These are phyloP conservation scores for Grallaria varia DNA, from an alignment of 2,113 vertebrate species.

Conservation along the genomic window DNA sequence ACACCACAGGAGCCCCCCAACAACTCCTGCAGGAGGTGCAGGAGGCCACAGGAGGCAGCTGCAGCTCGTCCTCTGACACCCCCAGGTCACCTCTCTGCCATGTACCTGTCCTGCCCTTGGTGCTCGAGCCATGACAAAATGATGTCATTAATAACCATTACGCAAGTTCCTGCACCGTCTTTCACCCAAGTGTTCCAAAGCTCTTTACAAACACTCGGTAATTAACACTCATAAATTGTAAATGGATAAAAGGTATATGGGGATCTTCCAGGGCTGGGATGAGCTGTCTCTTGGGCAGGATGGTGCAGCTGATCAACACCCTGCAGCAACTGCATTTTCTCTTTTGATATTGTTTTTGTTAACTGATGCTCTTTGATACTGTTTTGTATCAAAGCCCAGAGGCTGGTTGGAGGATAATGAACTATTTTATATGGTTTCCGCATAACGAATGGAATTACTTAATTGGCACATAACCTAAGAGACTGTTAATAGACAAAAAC, in stretches of 20 bases:
- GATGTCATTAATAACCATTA: neutral
- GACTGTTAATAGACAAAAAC: neutral
- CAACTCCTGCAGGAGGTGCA: neutral
- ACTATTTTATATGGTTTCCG: neutral
- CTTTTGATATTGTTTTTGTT: neutral
- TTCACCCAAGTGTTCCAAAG: neutral
- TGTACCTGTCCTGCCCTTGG: neutral
- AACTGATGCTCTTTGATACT: neutral
- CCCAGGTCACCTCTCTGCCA: neutral
- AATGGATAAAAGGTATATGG: neutral
- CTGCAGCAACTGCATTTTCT: neutral
- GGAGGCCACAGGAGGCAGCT: neutral
- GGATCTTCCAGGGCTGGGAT: neutral
- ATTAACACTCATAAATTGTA: conserved; percentile 30
- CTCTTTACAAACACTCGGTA: neutral
- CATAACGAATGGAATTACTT: conserved; percentile 16
- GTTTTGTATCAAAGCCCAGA: neutral
- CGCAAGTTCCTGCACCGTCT: neutral
- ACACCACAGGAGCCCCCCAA: fast-evolving
- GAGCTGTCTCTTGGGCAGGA: neutral
- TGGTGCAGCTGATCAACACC: neutral
- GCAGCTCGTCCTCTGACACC: neutral
- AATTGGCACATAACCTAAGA: neutral
- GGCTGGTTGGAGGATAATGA: conserved; percentile 13
- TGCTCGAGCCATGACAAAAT: neutral